Conservation (phyloP, 2,888 invertebrate genomes). For the Sialis fuliginosa region DNA sequence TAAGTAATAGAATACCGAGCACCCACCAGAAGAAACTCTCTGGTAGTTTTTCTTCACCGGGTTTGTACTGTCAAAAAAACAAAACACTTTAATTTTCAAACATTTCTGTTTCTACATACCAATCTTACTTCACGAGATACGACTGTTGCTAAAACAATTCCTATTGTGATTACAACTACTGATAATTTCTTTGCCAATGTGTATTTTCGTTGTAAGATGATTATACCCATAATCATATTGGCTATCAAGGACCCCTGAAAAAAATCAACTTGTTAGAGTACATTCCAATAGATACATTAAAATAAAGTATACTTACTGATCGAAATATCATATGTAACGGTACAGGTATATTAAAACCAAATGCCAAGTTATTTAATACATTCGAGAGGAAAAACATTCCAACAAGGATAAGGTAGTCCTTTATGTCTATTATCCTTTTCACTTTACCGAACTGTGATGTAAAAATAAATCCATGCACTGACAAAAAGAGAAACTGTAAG, state of each 20-base stretch:
- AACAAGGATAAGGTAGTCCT: slow-evolving; percentile 68
- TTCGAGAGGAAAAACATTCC: slow-evolving; percentile 82
- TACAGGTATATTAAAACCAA: slow-evolving; percentile 93
- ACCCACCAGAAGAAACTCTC: slow-evolving; percentile 44
- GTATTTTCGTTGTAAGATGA: slow-evolving; percentile 73
- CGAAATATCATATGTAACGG: slow-evolving; percentile 97
- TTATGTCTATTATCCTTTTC: slow-evolving; percentile 52
- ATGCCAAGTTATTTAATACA: slow-evolving; percentile 87
- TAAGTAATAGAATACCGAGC: slow-evolving; percentile 63
- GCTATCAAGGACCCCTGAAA: slow-evolving; percentile 85
- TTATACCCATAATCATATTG: slow-evolving; percentile 87
- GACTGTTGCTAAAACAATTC: slow-evolving; percentile 80
- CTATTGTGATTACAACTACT: slow-evolving; percentile 81
- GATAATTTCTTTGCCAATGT: slow-evolving; percentile 73
- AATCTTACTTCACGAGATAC: slow-evolving; percentile 56
- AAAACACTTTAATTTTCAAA: slow-evolving; percentile 12
- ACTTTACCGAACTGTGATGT: slow-evolving; percentile 70
- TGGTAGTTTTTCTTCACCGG: neutral
- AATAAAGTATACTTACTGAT: slow-evolving; percentile 42
- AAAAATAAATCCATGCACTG: slow-evolving; percentile 72
- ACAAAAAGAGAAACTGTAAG: slow-evolving; percentile 81
- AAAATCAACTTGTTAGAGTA: slow-evolving; percentile 4
- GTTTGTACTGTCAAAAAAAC: neutral
- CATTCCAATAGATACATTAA: neutral
- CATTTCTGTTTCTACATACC: too few species aligned